phyloP scores from a whole-genome alignment of 2,797 vertebrate genomes.

The Phaenicophaeus curvirostris region DNA sequence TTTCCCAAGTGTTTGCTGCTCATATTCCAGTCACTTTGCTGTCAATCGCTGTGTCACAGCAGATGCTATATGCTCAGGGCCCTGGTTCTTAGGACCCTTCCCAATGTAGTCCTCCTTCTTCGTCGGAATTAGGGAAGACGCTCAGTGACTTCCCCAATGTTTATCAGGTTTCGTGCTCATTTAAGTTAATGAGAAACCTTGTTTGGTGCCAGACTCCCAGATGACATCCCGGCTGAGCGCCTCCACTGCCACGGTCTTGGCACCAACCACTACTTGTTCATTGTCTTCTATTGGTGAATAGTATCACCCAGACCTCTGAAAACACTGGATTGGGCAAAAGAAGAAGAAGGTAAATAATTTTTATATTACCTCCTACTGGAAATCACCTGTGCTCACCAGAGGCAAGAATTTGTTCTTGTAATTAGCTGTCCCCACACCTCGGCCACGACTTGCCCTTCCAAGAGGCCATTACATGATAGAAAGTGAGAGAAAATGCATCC shows the following conservation, averaged over 20 bases:
- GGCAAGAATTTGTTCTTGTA: neutral
- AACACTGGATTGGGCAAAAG: neutral
- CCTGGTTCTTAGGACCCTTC: neutral
- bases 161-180: neutral
- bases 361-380: neutral
- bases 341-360: neutral
- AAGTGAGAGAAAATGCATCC: neutral
- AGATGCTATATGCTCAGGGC: fast-evolving
- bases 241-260: neutral
- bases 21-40: neutral
- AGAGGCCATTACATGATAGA: neutral
- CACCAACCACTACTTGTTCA: neutral
- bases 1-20: neutral
- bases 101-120: neutral
- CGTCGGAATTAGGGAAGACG: neutral
- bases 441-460: neutral
- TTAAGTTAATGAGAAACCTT: neutral
- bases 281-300: neutral
- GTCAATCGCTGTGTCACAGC: neutral
- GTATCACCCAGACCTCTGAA: neutral
- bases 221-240: neutral
- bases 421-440: neutral
- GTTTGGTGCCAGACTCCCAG: neutral
- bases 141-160: neutral
- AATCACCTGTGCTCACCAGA: neutral